Conservation (phyloP, 1,140 invertebrate genomes). For the Drosophila varians region DNA sequence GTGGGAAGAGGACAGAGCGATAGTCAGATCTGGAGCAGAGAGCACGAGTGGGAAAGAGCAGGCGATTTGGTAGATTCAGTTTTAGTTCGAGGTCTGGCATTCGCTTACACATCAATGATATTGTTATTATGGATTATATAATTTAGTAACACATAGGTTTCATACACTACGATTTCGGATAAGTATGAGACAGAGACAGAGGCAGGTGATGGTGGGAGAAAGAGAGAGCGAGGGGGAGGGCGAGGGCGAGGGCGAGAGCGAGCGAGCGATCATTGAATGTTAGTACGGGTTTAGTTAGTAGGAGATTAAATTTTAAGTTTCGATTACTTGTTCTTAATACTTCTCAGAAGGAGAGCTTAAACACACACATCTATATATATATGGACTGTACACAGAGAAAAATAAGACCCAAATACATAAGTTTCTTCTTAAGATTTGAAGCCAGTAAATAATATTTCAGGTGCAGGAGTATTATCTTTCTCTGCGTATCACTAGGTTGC, state of each 20-base stretch:
- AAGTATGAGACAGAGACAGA: constrained; percentile 13
- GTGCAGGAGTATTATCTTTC: constrained; percentile 12
- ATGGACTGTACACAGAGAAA: background rate
- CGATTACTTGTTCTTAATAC: constrained; percentile 17
- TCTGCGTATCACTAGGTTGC: constrained; percentile 3
- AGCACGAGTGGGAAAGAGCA: constrained; percentile 31
- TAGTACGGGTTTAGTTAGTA: constrained; percentile 25
- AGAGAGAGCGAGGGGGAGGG: constrained; percentile 18
- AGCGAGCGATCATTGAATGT: constrained; percentile 21
- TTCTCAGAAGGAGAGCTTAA: constrained; percentile 30
- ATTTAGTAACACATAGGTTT: constrained; percentile 32
- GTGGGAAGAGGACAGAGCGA: constrained; percentile 10
- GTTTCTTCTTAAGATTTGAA: too few species aligned
- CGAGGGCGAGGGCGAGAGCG: constrained; percentile 1
- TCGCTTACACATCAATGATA: constrained; percentile 50
- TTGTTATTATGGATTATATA: constrained; percentile 20
- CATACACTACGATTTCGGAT: constrained; percentile 37
- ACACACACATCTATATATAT: constrained; percentile 1
- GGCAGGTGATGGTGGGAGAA: constrained; percentile 3
- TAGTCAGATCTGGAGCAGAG: constrained; percentile 26
- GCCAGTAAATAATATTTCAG: too few species aligned
- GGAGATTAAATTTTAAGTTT: constrained; percentile 8
- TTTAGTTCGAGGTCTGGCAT: constrained; percentile 41
- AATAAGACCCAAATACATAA: too few species aligned
- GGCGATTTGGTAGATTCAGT: constrained; percentile 33